These are phyloP conservation scores for Streptopelia turtur DNA, from an alignment of 2,797 vertebrate species.

Conservation along the genomic window DNA sequence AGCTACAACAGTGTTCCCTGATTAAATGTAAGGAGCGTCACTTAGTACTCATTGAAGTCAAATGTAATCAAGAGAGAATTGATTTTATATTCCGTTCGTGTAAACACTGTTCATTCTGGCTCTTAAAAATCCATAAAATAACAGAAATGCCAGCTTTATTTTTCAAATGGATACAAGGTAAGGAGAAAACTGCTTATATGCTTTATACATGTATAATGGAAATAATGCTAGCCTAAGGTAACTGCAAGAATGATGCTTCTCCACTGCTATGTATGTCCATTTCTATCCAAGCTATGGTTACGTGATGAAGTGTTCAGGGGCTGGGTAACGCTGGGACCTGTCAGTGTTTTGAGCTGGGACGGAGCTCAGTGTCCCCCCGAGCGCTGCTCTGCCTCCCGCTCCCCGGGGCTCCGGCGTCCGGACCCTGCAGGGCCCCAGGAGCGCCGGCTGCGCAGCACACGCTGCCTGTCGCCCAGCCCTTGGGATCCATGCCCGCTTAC, in stretches of 20 bases:
- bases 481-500: background rate
- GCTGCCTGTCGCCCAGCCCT: background rate
- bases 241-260: background rate
- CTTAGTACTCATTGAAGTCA: conserved; percentile 72
- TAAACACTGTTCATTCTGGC: conserved; percentile 69
- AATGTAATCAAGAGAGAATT: conserved; percentile 75
- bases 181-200: background rate
- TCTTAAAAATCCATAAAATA: conserved; percentile 71
- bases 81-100: conserved; percentile 71
- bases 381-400: too few relatives aligned
- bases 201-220: background rate
- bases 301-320: background rate
- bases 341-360: background rate
- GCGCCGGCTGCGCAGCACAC: rapidly evolving
- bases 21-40: conserved; percentile 73
- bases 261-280: background rate
- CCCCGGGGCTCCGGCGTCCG: background rate
- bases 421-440: background rate
- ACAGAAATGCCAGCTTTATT: conserved; percentile 59
- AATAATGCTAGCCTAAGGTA: conserved; percentile 13
- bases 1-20: conserved; percentile 49
- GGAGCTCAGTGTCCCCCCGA: background rate
- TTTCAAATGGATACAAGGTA: conserved; percentile 53
- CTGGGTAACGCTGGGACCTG: background rate
- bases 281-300: background rate